Evolutionary conservation across 1,140 invertebrate genomes (phyloP).

Genomic region (Ceratitis capitata): DNA sequence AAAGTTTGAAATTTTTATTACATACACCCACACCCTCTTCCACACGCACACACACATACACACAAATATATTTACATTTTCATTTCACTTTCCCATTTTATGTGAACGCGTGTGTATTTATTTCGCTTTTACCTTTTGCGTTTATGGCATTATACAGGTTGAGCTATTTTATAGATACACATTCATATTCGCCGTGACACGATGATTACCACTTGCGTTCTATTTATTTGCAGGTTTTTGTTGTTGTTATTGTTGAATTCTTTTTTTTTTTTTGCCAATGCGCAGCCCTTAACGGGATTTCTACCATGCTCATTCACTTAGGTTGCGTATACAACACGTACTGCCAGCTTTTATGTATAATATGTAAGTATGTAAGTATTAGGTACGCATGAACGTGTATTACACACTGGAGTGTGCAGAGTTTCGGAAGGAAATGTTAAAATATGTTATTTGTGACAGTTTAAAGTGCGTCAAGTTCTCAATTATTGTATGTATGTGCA

Average conservation of each 20-base stretch:
- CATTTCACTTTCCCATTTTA: no score
- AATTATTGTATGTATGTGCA: background rate
- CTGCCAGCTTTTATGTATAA: background rate
- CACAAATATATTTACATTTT: no score
- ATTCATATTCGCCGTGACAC: background rate
- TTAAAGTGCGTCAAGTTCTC: background rate
- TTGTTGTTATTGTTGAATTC: background rate
- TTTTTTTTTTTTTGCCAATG: background rate
- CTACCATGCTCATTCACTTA: background rate
- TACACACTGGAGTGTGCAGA: background rate
- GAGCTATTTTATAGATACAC: background rate
- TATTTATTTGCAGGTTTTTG: background rate
- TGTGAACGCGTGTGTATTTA: background rate
- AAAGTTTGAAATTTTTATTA: no score
- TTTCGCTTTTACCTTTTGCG: background rate
- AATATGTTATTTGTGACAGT: background rate
- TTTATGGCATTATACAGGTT: background rate
- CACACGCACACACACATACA: no score
- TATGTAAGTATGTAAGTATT: background rate
- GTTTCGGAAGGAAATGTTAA: background rate
- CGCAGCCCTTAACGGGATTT: background rate
- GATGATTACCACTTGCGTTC: background rate
- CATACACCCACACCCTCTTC: no score
- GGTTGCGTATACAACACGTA: slow-evolving; percentile 14
- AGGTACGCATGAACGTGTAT: background rate